These are phyloP conservation scores for Limosa lapponica DNA, from an alignment of 2,797 vertebrate species.

Conservation along the genomic window DNA sequence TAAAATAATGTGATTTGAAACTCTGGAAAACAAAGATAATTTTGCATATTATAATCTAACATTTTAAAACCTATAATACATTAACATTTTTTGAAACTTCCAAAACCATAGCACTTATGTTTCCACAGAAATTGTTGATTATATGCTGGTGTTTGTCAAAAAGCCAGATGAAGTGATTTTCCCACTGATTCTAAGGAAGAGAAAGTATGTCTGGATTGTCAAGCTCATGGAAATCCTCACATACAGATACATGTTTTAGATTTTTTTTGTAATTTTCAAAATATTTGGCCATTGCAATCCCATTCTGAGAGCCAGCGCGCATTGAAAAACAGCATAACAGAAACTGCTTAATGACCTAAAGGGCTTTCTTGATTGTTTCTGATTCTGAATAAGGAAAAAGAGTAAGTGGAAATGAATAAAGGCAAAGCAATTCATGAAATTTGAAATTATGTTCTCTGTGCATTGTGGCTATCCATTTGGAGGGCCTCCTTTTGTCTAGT, in stretches of 20 bases:
- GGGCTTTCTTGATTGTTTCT: neutral
- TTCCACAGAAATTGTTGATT: constrained; percentile 81
- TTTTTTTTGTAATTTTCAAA: neutral
- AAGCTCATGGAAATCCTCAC: constrained; percentile 81
- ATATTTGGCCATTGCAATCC: neutral
- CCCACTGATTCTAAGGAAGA: constrained; percentile 83
- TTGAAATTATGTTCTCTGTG: neutral
- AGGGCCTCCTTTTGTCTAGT: neutral
- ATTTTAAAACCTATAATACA: neutral
- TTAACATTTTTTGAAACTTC: neutral
- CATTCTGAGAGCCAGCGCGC: neutral
- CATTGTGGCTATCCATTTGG: neutral
- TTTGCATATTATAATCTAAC: neutral
- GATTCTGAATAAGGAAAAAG: neutral
- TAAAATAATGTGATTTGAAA: neutral
- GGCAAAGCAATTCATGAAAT: neutral
- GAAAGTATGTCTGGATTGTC: constrained; percentile 84
- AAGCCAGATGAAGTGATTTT: constrained; percentile 83
- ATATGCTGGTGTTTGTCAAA: constrained; percentile 84
- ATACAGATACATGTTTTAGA: constrained; percentile 76
- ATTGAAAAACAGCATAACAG: neutral
- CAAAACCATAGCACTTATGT: neutral
- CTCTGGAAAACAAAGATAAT: neutral
- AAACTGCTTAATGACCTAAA: neutral
- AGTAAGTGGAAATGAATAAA: neutral